Conservation (phyloP, 2,113 vertebrate genomes). For the Cyphomyrus plagiostoma region DNA sequence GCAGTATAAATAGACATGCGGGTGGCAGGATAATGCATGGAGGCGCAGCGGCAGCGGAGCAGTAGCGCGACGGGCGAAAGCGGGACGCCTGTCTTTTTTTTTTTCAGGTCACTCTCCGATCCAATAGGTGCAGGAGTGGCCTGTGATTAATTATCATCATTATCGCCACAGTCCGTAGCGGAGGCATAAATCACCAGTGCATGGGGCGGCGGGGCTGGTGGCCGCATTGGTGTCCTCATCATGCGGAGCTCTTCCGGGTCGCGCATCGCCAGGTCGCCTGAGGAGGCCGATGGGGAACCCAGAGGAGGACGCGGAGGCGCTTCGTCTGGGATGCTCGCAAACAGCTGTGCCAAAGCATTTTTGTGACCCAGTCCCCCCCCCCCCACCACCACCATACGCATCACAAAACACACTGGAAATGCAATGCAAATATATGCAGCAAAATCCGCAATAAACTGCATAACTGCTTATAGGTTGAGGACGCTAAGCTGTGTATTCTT, state of each 20-base stretch:
- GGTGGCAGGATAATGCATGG: conserved; percentile 75
- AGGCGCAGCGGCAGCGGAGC: conserved; percentile 61
- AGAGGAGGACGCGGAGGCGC: neutral
- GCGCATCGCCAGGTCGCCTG: neutral
- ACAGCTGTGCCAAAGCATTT: neutral
- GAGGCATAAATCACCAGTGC: conserved; percentile 55
- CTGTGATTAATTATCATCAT: conserved; percentile 71
- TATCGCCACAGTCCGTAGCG: conserved; percentile 60
- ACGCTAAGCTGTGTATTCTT: conserved; percentile 28
- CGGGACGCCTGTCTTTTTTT: conserved; percentile 55
- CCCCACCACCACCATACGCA: neutral
- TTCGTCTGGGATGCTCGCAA: neutral
- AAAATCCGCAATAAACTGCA: neutral
- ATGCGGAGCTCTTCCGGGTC: neutral
- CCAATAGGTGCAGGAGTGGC: conserved; percentile 57
- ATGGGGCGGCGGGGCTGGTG: conserved; percentile 31
- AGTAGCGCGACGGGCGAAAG: conserved; percentile 56
- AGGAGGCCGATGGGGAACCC: neutral
- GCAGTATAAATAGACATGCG: conserved; percentile 69
- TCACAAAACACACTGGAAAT: neutral
- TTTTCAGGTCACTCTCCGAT: conserved; percentile 62
- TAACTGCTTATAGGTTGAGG: neutral
- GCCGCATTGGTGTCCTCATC: neutral
- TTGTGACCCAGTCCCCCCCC: neutral
- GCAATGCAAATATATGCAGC: neutral